Evolutionary conservation across 2,888 invertebrate genomes (phyloP).

Genomic region (Nipponacmea schrenckii): DNA sequence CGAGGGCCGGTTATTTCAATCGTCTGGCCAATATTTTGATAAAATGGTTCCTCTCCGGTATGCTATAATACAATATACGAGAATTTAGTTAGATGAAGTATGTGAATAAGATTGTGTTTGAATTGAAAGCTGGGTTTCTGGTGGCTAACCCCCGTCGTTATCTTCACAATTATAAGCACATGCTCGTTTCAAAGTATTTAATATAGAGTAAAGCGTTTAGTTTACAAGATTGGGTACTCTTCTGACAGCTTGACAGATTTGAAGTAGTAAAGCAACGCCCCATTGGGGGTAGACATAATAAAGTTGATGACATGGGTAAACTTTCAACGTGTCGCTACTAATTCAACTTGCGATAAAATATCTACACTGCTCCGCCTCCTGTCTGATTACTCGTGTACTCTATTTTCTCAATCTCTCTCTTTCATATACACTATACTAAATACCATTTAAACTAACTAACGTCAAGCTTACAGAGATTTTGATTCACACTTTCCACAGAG

Average conservation of each 20-base stretch:
- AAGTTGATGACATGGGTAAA: constrained; percentile 6
- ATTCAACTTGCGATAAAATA: not conserved
- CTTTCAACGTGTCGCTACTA: constrained; percentile 7
- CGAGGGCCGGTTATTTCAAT: not conserved
- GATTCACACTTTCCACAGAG: no score
- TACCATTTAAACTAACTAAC: no score
- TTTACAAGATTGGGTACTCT: not conserved
- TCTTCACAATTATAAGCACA: constrained; percentile 5
- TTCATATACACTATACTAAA: no score
- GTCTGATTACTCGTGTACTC: not conserved
- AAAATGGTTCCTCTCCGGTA: no score
- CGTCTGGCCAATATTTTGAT: not conserved
- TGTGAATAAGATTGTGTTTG: not conserved
- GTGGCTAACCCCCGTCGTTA: not conserved
- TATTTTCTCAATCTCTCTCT: no score
- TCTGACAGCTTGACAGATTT: constrained; percentile 3
- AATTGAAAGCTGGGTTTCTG: constrained; percentile 5
- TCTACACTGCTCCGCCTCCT: not conserved
- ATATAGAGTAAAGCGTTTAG: not conserved
- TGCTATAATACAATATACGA: not conserved
- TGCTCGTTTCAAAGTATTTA: not conserved
- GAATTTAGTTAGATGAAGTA: not conserved
- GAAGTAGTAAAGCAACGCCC: constrained; percentile 2
- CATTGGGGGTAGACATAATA: not conserved
- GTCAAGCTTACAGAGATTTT: no score